These are phyloP conservation scores for Rhaphigaster nebulosa DNA, from an alignment of 2,888 invertebrate species.

Conservation along the genomic window DNA sequence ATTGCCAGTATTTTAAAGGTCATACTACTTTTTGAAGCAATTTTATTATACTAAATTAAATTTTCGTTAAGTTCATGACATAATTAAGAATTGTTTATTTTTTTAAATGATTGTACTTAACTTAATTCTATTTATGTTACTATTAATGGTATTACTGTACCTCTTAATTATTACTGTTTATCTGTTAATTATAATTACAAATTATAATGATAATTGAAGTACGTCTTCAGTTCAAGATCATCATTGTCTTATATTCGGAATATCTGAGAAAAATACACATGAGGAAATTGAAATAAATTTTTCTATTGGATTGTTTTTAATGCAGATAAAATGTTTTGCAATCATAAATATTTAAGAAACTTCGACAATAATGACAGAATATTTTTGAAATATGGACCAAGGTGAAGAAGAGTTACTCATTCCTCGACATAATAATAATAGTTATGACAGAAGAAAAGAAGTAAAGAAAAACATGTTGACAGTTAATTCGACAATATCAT, in stretches of 20 bases:
- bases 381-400: too few relatives aligned
- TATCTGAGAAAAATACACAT: neutral
- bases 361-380: too few relatives aligned
- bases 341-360: too few relatives aligned
- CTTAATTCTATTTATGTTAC: neutral
- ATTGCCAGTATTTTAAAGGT: too few relatives aligned
- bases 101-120: neutral
- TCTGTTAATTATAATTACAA: neutral
- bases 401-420: too few relatives aligned
- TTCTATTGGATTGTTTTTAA: neutral
- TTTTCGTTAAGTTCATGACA: too few relatives aligned
- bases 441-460: too few relatives aligned
- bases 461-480: too few relatives aligned
- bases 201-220: neutral
- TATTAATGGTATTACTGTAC: neutral
- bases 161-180: neutral
- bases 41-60: neutral
- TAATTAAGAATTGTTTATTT: neutral
- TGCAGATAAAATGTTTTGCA: too few relatives aligned
- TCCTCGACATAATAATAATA: too few relatives aligned
- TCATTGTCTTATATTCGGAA: neutral
- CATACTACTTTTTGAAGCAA: neutral
- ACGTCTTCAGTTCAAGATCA: neutral
- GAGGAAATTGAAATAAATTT: neutral
- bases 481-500: too few relatives aligned